Percentiles rank a stretch among this genome's conserved stretches.
Conservation (phyloP, 2,888 invertebrate species). For the Cenopis cana region DNA sequence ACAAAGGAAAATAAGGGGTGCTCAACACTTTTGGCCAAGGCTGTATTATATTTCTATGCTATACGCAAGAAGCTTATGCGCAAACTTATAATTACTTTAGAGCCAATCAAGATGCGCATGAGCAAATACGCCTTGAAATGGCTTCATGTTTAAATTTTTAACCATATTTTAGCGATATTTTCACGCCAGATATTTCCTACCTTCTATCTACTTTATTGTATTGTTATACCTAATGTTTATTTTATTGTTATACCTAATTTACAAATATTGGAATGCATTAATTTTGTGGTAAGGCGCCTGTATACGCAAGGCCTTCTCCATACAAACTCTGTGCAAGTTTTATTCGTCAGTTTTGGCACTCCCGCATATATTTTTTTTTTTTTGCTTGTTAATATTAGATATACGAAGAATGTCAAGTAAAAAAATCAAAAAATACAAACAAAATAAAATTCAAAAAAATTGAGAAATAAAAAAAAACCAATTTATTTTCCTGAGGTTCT, state of each 20-base stretch:
- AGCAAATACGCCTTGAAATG: conserved; percentile 36
- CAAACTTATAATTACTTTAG: not conserved
- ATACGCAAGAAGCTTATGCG: conserved; percentile 18
- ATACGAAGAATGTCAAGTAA: too few species aligned
- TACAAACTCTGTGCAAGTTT: too few species aligned
- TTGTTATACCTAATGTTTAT: conserved; percentile 25
- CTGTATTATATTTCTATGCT: not conserved
- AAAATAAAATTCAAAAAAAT: too few species aligned
- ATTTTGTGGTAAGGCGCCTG: conserved; percentile 42
- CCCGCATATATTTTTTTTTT: too few species aligned
- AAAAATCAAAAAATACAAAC: too few species aligned
- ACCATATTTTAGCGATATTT: conserved; percentile 17
- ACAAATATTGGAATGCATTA: conserved; percentile 26
- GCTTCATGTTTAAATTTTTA: conserved; percentile 28
- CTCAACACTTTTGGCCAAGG: too few species aligned
- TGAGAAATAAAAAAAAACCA: too few species aligned
- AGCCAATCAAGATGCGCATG: conserved; percentile 23
- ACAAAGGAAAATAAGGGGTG: too few species aligned
- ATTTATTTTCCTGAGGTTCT: too few species aligned
- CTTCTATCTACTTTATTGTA: conserved; percentile 30
- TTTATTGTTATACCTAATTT: conserved; percentile 23
- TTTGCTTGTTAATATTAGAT: too few species aligned
- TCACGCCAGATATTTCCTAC: conserved; percentile 11
- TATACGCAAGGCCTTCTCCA: too few species aligned
- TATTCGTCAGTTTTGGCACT: too few species aligned